Conservation (phyloP, 2,888 invertebrate genomes). For the Allacma fusca region DNA sequence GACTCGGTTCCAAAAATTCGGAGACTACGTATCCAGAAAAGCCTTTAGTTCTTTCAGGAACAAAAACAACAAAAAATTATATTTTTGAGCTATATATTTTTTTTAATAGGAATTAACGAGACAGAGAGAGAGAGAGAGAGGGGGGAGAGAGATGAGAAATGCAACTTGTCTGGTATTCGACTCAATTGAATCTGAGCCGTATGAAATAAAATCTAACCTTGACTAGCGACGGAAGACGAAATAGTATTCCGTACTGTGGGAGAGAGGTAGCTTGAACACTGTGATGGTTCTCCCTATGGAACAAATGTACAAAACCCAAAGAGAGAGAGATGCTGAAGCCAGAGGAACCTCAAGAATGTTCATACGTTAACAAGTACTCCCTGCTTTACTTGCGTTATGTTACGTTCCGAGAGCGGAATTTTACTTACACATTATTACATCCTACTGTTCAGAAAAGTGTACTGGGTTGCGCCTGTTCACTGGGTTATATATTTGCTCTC, state of each 20-base stretch:
- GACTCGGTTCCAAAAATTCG: not conserved
- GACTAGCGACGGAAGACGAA: slow-evolving; percentile 23
- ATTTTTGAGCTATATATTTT: not conserved
- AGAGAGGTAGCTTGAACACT: not conserved
- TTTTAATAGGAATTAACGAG: not conserved
- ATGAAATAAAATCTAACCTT: slow-evolving; percentile 40
- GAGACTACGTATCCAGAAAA: no score
- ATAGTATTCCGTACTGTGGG: not conserved
- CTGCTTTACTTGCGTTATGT: no score
- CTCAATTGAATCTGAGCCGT: slow-evolving; percentile 34
- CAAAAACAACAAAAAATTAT: no score
- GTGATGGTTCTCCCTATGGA: not conserved
- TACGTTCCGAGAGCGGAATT: no score
- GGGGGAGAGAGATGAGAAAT: slow-evolving; percentile 1
- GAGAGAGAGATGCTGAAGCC: not conserved
- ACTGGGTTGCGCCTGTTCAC: no score
- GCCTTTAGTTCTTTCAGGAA: no score
- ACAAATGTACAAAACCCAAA: not conserved
- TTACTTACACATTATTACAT: no score
- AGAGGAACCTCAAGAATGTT: slow-evolving; percentile 12
- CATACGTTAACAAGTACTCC: not conserved
- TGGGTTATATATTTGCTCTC: no score
- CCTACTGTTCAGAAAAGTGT: no score
- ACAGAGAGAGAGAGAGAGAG: not conserved
- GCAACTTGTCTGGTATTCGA: slow-evolving; percentile 33